Percentiles rank a stretch among this genome's conserved stretches.
Evolutionary conservation across 2,113 vertebrate species (phyloP).

Genomic region (Kryptolebias marmoratus): DNA sequence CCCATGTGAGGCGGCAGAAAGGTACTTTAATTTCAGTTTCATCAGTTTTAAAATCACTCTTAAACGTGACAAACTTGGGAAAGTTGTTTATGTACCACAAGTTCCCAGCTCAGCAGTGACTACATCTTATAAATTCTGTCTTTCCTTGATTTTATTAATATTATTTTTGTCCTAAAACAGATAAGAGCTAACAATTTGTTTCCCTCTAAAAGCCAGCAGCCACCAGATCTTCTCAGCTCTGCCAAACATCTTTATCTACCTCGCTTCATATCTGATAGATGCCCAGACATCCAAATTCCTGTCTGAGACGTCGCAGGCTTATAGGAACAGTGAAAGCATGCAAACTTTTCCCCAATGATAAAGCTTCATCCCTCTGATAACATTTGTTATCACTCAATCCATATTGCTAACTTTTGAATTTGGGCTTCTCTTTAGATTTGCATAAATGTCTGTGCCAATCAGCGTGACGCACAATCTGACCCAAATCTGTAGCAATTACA

Average conservation of each 20-base stretch:
- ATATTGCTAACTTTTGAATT: background rate
- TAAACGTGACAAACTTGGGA: background rate
- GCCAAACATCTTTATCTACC: background rate
- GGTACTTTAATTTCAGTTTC: background rate
- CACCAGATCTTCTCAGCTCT: background rate
- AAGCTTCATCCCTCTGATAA: background rate
- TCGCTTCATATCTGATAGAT: background rate
- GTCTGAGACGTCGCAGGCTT: background rate
- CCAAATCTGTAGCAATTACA: constrained; percentile 10
- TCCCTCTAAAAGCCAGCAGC: background rate
- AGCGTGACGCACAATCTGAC: constrained; percentile 4
- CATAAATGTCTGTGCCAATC: background rate
- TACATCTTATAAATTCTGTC: background rate
- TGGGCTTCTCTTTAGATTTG: background rate
- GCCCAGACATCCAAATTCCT: constrained; percentile 5
- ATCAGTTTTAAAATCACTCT: background rate
- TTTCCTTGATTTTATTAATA: background rate
- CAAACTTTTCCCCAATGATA: constrained; percentile 4
- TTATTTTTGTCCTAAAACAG: background rate
- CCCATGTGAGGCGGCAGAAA: constrained; percentile 5
- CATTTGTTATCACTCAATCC: constrained; percentile 4
- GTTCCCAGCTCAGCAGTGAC: background rate
- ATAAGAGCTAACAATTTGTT: background rate
- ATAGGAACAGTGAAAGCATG: background rate
- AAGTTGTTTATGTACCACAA: background rate